phyloP scores from a whole-genome alignment of 1,140 invertebrate species.

The Ceratosolen fusciceps region DNA sequence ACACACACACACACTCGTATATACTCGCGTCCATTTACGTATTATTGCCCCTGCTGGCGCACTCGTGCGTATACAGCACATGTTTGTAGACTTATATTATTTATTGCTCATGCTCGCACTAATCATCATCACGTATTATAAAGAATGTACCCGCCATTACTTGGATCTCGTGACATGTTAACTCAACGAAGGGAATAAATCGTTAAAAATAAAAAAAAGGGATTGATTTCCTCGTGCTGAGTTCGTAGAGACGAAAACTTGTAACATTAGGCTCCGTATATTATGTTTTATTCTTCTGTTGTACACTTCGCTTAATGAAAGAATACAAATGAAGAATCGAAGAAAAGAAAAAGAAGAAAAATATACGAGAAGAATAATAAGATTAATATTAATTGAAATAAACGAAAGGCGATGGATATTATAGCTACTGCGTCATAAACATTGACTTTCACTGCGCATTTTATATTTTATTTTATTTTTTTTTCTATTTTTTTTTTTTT shows the following conservation, averaged over 20 bases:
- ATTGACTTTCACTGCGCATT: conserved; percentile 31
- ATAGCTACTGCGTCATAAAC: conserved; percentile 37
- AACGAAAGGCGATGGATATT: conserved; percentile 25
- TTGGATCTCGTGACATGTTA: conserved; percentile 36
- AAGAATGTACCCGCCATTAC: conserved; percentile 41
- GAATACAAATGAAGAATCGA: conserved; percentile 34
- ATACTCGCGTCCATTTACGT: conserved; percentile 41
- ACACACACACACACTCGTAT: conserved; percentile 45
- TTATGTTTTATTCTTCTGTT: conserved; percentile 45
- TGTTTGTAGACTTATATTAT: conserved; percentile 47
- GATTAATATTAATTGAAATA: conserved; percentile 6
- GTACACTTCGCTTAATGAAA: conserved; percentile 46
- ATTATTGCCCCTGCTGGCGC: conserved; percentile 28
- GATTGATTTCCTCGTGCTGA: conserved; percentile 58
- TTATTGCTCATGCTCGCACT: conserved; percentile 46
- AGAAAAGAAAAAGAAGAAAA: conserved; percentile 42
- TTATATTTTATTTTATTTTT: no score
- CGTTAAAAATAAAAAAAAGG: conserved; percentile 37
- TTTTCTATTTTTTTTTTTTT: no score
- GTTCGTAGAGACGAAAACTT: conserved; percentile 46
- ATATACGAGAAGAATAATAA: conserved; percentile 46
- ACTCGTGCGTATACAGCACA: conserved; percentile 27
- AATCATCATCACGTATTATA: conserved; percentile 49
- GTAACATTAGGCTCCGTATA: conserved; percentile 42
- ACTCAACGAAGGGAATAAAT: conserved; percentile 36